phyloP scores from a whole-genome alignment of 2,888 invertebrate species.

The Mylabris sibirica region DNA sequence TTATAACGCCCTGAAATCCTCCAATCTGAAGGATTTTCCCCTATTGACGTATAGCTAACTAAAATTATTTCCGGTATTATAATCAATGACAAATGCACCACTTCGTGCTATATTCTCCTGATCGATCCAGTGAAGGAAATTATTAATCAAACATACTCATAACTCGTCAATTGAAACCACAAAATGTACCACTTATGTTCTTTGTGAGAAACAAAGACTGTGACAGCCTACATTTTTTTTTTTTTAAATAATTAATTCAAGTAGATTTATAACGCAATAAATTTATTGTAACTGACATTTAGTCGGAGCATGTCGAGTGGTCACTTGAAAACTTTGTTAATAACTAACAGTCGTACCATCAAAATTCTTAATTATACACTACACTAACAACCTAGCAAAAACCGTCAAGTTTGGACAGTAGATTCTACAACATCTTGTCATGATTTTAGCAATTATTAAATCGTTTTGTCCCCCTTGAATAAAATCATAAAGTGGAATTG shows the following conservation, averaged over 20 bases:
- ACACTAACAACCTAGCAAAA: background rate
- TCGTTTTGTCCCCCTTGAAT: background rate
- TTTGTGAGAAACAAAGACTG: too few species aligned
- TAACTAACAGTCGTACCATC: too few species aligned
- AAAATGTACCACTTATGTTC: too few species aligned
- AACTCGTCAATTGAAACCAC: background rate
- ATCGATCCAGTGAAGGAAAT: conserved; percentile 20
- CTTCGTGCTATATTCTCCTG: background rate
- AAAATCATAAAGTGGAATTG: background rate
- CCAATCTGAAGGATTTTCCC: background rate
- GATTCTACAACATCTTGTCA: background rate
- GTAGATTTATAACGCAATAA: background rate
- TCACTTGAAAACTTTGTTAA: background rate
- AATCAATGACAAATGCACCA: background rate
- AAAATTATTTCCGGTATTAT: background rate
- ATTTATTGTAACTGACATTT: background rate
- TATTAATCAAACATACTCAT: conserved; percentile 27
- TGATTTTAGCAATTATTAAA: background rate
- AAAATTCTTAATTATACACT: background rate
- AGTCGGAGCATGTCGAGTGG: background rate
- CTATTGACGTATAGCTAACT: background rate
- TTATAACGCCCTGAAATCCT: background rate
- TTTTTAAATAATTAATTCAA: too few species aligned
- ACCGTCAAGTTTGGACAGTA: background rate
- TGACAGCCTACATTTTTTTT: too few species aligned